Evolutionary conservation across 37 sponge, comb jelly and placozoan species (phyloP), one percentile per base, ranked within the genome.

Genomic region (Cladorhizidae sp.): DNA sequence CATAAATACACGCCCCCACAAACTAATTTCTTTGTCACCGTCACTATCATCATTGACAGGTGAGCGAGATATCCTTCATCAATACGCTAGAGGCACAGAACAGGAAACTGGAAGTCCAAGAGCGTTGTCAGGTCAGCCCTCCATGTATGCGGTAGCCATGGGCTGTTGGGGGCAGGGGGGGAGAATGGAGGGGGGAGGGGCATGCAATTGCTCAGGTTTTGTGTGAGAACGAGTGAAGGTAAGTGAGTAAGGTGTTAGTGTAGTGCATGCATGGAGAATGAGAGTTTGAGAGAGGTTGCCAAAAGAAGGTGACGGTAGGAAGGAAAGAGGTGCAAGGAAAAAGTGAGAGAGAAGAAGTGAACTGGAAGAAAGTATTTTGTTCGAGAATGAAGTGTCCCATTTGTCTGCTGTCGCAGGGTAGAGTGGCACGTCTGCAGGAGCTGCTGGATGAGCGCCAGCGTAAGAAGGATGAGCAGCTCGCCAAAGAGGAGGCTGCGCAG

Each of bases 31-130:
- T 40, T 23, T 70, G 14, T 70, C 39, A 11, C 42, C 40, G 2
- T n/a, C 51, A 64, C 49, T 45, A 9, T 69, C 54, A n/a, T 37
- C 35, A 22, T 57, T 28, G 54, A 45, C 49, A 96, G 94, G 89
- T 93, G 56, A 93, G 88, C 82, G 97, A 96, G 73, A 96, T 96
- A 28, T 87, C 94, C 26, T 96, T 96, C 71, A 96, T 96, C 73
- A 96, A 93, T 82, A 65, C 84, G 21, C 85, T 96, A 29, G 97
- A 93, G 67, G 97, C 97, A 20, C 97, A 96, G 79, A 96, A 96
- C 87, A 93, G 85, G 78, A 90, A 88, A 70, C 91, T 96, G 64
- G 92, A 96, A 65, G 87, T 93, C 33, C 57, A 88, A 69, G 82
- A 83, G 61, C 80, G 88, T 25, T 85, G 88, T 45, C 86, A 91